A percentile compares a stretch with the other conserved stretches of the same genome.
Conservation (phyloP, 2,797 vertebrate species). For the Aulostomus chinensis region DNA sequence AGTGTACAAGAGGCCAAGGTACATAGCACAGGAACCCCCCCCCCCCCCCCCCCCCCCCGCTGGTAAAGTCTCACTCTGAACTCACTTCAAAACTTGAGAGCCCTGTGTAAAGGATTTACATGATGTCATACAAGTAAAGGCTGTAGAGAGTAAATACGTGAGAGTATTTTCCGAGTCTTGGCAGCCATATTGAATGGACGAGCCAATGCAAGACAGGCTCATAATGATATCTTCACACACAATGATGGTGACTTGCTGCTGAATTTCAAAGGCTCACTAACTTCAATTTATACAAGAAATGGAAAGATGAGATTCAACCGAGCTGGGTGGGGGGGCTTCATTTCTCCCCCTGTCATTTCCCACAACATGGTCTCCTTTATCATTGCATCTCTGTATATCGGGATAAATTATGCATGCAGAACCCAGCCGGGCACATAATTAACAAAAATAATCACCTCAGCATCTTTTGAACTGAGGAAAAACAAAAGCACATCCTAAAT, state of each 20-base stretch:
- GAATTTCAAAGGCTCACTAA: slow-evolving; percentile 28
- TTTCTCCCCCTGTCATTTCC: slow-evolving; percentile 39
- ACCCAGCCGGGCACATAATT: slow-evolving; percentile 46
- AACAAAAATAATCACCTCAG: no score
- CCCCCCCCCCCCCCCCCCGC: no score
- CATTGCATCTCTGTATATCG: slow-evolving; percentile 31
- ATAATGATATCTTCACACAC: slow-evolving; percentile 12
- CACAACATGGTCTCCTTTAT: slow-evolving; percentile 32
- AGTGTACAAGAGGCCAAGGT: no score
- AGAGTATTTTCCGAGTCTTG: not conserved
- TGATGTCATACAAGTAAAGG: no score
- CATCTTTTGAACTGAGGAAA: slow-evolving; percentile 33
- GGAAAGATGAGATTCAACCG: slow-evolving; percentile 31
- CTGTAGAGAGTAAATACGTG: not conserved
- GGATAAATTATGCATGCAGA: slow-evolving; percentile 58
- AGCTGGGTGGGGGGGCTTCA: slow-evolving; percentile 48
- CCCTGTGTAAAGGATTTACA: no score
- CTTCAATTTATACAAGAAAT: slow-evolving; percentile 24
- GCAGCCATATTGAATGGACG: slow-evolving; percentile 5
- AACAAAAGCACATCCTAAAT: slow-evolving; percentile 46
- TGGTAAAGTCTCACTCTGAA: no score
- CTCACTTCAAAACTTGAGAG: no score
- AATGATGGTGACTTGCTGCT: slow-evolving; percentile 33
- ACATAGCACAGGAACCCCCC: no score
- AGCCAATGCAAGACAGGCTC: no score